Evolutionary conservation across 2,888 invertebrate genomes (phyloP), one percentile per base, ranked within the genome.

Genomic region (Nemotelus nigrinus): DNA sequence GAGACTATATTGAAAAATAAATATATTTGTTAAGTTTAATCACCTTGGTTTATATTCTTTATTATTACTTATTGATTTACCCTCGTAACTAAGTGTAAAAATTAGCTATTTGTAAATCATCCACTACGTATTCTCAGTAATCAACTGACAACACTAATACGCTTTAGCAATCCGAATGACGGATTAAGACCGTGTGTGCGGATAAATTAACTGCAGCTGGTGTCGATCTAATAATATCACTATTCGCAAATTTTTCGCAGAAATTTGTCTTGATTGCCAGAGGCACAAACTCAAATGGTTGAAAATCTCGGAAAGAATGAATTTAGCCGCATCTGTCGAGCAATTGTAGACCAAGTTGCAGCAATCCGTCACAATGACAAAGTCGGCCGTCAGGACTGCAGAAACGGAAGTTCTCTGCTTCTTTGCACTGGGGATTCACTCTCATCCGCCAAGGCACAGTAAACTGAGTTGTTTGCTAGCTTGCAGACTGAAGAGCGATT

Each of bases 131-230:
- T 25, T 25, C 25, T 25, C 25, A 25, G 25, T 25, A 25, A 25
- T 25, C 0, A 25, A 53, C 10, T 53, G 65, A 45, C 65, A 47
- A 45, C 44, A 45, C 65, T 45, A 8, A 2, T 10, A 44, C 25
- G 25, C 7, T 2, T 2, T 2, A 8, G 44, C 53, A 6, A 55
- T 43, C 44, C 50, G 63, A 45, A 74, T 74, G 74, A 74, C 74
- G 74, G 50, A 74, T 76, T 65, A 55, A 50, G 47, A 58, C 74
- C 48, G 50, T 63, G 57, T 74, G 60, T 58, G 76, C 53, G 25
- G 65, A 76, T 76, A 65, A 76, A 76, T 76, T 76, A 65, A 76
- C 44, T 76, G 76, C 76, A 76, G 76, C 76, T 76, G 76, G 76
- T 55, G 76, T 65, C 8, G 76, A 65, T 65, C 76, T 76, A 76